These are phyloP conservation scores for Drosophila acutilabella DNA, from an alignment of 2,888 invertebrate genomes.

Conservation along the genomic window DNA sequence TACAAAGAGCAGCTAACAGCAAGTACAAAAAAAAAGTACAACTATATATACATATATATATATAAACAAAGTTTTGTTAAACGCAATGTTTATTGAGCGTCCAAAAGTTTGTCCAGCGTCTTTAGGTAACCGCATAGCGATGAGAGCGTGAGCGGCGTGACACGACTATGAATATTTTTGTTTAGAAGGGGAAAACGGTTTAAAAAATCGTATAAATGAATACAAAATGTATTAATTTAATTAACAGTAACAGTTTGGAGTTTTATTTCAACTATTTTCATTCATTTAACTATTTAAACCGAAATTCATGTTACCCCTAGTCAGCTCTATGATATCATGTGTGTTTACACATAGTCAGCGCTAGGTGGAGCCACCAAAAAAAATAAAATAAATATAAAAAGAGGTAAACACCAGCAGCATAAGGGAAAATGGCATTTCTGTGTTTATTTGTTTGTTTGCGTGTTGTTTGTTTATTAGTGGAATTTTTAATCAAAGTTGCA, in stretches of 20 bases:
- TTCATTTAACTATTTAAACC: no score
- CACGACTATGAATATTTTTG: background rate
- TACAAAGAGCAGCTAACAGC: slow-evolving; percentile 56
- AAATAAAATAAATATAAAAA: background rate
- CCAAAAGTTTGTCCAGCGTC: slow-evolving; percentile 48
- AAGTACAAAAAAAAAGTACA: slow-evolving; percentile 41
- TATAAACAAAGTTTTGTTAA: slow-evolving; percentile 65
- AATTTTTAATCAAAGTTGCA: slow-evolving; percentile 79
- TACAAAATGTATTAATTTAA: no score
- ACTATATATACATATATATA: slow-evolving; percentile 21
- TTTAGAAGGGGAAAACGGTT: no score
- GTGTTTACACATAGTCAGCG: slow-evolving; percentile 48
- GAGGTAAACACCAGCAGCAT: slow-evolving; percentile 4
- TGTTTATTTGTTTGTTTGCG: slow-evolving; percentile 65
- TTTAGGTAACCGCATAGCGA: slow-evolving; percentile 41
- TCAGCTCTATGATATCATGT: slow-evolving; percentile 17
- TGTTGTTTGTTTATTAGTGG: slow-evolving; percentile 76
- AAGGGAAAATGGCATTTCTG: slow-evolving; percentile 39
- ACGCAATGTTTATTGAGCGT: slow-evolving; percentile 78
- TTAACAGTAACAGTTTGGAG: no score
- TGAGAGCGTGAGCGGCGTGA: slow-evolving; percentile 11
- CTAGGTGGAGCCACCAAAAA: slow-evolving; percentile 37
- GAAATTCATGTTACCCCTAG: background rate
- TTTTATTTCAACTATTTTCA: no score
- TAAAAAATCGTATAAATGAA: no score